These are phyloP conservation scores for Dipodomys merriami DNA, from an alignment of 2,113 vertebrate species.

Conservation along the genomic window DNA sequence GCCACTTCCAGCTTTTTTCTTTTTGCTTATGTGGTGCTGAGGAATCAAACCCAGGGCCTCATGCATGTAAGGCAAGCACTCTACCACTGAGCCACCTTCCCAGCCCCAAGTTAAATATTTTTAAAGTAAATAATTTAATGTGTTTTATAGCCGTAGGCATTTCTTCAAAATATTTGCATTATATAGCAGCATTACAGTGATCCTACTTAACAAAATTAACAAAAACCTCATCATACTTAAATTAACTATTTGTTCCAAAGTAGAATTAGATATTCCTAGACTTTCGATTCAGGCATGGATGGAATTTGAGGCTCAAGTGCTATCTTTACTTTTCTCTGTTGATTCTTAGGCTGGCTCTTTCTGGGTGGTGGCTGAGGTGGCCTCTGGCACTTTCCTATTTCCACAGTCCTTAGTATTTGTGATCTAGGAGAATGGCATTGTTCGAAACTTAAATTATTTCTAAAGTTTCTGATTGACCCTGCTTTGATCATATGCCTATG, in stretches of 20 bases:
- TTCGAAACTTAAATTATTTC: background rate
- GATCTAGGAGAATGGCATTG: background rate
- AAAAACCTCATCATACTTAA: background rate
- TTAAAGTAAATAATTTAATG: background rate
- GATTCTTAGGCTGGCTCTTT: background rate
- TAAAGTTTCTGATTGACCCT: background rate
- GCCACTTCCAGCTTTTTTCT: too few relatives aligned
- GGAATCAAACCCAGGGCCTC: too few relatives aligned
- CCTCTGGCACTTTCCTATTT: constrained; percentile 19
- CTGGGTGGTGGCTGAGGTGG: background rate
- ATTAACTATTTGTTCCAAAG: background rate
- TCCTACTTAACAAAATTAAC: background rate
- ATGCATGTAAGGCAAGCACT: too few relatives aligned
- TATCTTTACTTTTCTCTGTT: background rate
- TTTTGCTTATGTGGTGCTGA: too few relatives aligned
- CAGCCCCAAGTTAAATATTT: background rate
- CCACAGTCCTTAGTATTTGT: background rate
- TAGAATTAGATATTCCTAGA: background rate
- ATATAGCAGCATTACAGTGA: background rate
- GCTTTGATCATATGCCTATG: background rate
- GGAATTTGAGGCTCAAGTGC: background rate
- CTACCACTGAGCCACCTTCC: too few relatives aligned
- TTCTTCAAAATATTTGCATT: background rate
- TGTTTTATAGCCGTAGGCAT: background rate
- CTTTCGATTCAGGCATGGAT: background rate